phyloP scores from a whole-genome alignment of 2,797 vertebrate genomes.

The Eleutherodactylus coqui region DNA sequence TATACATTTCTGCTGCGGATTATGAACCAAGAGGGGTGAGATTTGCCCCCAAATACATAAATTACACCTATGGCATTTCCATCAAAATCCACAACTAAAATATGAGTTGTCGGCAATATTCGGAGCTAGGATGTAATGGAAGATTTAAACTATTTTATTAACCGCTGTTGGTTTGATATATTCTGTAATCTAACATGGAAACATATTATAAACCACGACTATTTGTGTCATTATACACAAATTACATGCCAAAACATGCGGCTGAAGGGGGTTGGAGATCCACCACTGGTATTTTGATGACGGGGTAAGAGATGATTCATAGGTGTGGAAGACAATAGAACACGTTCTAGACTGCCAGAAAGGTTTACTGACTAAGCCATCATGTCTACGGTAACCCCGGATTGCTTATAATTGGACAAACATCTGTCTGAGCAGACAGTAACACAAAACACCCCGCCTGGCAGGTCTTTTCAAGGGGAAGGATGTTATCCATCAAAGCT shows the following conservation, averaged over 20 bases:
- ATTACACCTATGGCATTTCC: no score
- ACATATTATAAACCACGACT: neutral
- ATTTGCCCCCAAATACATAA: no score
- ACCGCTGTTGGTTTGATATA: neutral
- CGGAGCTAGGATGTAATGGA: no score
- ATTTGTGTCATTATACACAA: neutral
- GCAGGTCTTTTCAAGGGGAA: conserved; percentile 30
- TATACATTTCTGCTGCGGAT: no score
- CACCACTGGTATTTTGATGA: neutral
- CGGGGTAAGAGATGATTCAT: neutral
- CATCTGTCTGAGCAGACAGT: conserved; percentile 8
- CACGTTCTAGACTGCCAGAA: neutral
- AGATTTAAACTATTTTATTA: neutral
- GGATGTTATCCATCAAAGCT: conserved; percentile 20
- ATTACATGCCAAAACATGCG: neutral
- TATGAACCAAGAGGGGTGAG: no score
- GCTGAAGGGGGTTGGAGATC: neutral
- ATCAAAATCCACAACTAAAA: no score
- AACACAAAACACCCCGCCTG: neutral
- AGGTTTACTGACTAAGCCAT: conserved; percentile 6
- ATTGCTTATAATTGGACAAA: conserved; percentile 8
- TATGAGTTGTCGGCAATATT: no score
- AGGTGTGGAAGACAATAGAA: neutral
- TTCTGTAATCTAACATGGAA: neutral
- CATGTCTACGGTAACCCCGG: neutral